These are phyloP conservation scores for Macrotus californicus DNA, from an alignment of 2,113 vertebrate genomes.

Conservation along the genomic window DNA sequence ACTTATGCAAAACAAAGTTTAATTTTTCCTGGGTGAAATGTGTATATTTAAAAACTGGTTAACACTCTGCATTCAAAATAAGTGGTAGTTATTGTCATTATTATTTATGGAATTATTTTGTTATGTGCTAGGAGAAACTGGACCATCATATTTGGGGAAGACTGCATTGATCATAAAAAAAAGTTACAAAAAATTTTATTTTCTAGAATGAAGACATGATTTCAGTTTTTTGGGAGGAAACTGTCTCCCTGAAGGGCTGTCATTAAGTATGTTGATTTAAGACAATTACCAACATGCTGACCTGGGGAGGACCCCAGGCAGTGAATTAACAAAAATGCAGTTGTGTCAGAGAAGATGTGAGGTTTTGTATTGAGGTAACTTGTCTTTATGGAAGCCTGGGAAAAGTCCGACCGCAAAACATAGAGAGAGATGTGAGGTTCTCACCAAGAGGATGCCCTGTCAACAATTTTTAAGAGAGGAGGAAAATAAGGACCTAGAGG, in stretches of 20 bases:
- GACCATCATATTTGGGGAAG: background rate
- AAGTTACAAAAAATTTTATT: background rate
- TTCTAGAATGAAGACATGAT: background rate
- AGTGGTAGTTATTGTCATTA: background rate
- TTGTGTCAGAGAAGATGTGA: background rate
- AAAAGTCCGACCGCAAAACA: background rate
- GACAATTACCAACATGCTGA: background rate
- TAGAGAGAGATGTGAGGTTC: background rate
- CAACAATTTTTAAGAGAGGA: background rate
- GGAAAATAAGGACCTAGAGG: background rate
- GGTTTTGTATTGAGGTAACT: background rate
- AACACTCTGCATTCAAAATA: background rate
- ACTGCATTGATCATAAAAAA: background rate
- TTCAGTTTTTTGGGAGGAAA: background rate
- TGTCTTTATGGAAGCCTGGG: background rate
- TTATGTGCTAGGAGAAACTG: background rate
- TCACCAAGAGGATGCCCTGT: background rate
- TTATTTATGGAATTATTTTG: background rate
- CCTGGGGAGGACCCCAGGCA: background rate
- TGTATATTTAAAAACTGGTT: background rate
- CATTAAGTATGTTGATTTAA: background rate
- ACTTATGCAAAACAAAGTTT: background rate
- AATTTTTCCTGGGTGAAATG: background rate
- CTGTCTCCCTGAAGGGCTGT: background rate
- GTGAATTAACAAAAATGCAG: background rate